phyloP scores from a whole-genome alignment of 2,113 vertebrate genomes.

The Marmota flaviventris region DNA sequence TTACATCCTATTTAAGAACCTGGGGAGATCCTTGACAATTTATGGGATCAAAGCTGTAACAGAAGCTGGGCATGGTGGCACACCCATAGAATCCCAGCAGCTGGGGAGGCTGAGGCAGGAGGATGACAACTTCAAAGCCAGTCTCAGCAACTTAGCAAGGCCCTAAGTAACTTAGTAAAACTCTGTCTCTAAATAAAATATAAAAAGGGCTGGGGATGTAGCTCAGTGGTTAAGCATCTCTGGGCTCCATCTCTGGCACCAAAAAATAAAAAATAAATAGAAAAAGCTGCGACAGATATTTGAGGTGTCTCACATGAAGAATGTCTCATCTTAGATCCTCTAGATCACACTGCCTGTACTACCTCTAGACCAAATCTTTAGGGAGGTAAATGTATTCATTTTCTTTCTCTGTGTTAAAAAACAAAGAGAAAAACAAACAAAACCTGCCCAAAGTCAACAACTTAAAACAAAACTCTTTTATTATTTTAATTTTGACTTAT shows the following conservation, averaged over 20 bases:
- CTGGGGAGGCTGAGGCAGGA: too few species aligned
- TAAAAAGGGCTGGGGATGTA: too few species aligned
- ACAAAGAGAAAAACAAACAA: too few species aligned
- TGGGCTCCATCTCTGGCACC: too few species aligned
- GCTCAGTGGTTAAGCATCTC: too few species aligned
- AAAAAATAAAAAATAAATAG: too few species aligned
- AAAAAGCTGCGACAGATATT: not conserved
- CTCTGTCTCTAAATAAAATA: too few species aligned
- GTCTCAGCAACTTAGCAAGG: too few species aligned
- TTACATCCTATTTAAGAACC: not conserved
- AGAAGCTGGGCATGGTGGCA: too few species aligned
- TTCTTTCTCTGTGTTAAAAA: not conserved
- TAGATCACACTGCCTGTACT: not conserved
- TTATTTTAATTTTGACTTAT: not conserved
- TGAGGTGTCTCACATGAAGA: not conserved
- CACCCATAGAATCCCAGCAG: too few species aligned
- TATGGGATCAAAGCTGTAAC: not conserved
- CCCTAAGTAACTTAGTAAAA: too few species aligned
- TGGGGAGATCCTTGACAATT: not conserved
- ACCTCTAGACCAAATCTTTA: rapidly evolving
- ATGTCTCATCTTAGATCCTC: not conserved
- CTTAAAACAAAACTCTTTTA: not conserved
- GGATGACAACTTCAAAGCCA: too few species aligned
- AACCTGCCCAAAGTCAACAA: not conserved
- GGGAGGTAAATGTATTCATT: not conserved